phyloP scores from a whole-genome alignment of 2,113 vertebrate genomes.

The Plestiodon gilberti region DNA sequence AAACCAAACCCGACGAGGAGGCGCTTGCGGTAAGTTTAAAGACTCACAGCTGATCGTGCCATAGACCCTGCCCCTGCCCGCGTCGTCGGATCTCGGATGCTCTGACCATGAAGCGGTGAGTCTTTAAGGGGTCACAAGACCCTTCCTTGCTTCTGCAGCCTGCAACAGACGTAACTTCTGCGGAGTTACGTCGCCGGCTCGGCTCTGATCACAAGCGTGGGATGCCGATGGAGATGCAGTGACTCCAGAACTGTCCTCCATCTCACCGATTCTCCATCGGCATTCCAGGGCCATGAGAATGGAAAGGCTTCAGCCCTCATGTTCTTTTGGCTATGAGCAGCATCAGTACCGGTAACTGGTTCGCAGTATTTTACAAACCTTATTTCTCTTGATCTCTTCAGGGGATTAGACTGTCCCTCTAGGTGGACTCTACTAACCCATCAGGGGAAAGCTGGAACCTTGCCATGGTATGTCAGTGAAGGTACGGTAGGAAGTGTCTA shows the following conservation, averaged over 20 bases:
- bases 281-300: background rate
- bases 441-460: too few relatives aligned
- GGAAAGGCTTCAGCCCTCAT: background rate
- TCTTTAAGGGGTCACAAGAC: background rate
- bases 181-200: too few relatives aligned
- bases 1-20: too few relatives aligned
- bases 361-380: background rate
- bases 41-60: background rate
- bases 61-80: background rate
- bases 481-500: too few relatives aligned
- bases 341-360: background rate
- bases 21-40: background rate
- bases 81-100: background rate
- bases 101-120: background rate
- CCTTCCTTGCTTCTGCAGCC: background rate
- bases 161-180: too few relatives aligned
- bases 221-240: background rate
- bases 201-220: background rate
- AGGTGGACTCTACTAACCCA: too few relatives aligned
- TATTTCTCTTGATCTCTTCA: background rate
- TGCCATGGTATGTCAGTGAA: background rate
- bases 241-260: background rate
- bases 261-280: background rate
- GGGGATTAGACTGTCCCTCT: background rate
- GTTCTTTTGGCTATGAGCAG: background rate